Percentiles rank a stretch among this genome's conserved stretches.
phyloP scores from a whole-genome alignment of 2,113 vertebrate genomes.

The Grantiella picta region DNA sequence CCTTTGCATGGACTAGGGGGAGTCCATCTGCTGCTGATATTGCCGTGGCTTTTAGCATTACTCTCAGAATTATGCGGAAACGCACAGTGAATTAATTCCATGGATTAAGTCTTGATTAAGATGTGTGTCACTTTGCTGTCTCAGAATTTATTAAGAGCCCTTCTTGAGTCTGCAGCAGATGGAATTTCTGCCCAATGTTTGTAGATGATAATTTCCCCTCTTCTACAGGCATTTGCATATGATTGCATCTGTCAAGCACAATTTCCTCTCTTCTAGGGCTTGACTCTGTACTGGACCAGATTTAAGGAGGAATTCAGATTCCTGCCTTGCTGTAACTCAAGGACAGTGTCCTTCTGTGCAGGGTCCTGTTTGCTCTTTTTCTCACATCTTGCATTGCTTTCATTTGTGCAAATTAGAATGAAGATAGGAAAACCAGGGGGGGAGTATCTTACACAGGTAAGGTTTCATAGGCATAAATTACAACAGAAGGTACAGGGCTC shows the following conservation, averaged over 20 bases:
- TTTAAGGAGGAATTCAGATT: conserved; percentile 68
- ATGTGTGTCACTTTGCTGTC: conserved; percentile 96
- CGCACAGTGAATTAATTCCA: conserved; percentile 90
- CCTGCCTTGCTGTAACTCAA: conserved; percentile 14
- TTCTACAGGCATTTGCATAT: conserved; percentile 89
- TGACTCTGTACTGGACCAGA: conserved; percentile 47
- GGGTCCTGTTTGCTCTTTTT: not conserved
- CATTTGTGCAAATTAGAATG: not conserved
- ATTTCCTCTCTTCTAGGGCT: conserved; percentile 68
- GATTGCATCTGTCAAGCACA: conserved; percentile 81
- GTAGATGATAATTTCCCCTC: conserved; percentile 92
- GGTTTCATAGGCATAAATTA: not conserved
- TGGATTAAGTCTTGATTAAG: conserved; percentile 97
- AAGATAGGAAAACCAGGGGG: not conserved
- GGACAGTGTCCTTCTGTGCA: not conserved
- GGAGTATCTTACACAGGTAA: not conserved
- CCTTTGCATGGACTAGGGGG: conserved; percentile 61
- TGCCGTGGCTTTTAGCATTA: conserved; percentile 76
- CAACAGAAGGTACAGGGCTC: not conserved
- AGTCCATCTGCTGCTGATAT: conserved; percentile 71
- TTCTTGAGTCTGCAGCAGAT: conserved; percentile 87
- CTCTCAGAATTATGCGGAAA: conserved; percentile 89
- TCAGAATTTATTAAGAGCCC: conserved; percentile 93
- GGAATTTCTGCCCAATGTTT: conserved; percentile 91
- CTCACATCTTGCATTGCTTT: not conserved